Evolutionary conservation across 1,140 invertebrate genomes (phyloP), one percentile per base, ranked within the genome.

Genomic region (Philotrypesis tridentata): DNA sequence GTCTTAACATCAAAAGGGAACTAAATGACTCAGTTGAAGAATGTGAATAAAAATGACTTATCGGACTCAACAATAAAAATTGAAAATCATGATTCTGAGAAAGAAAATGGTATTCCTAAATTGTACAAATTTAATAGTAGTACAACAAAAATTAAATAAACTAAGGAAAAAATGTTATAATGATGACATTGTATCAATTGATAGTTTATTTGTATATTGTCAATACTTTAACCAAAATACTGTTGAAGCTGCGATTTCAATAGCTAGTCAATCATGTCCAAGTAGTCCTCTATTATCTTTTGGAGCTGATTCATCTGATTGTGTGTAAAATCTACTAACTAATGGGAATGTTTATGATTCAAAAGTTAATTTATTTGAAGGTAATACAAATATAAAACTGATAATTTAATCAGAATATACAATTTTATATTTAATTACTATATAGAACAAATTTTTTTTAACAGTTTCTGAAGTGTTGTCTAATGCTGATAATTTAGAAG

Each of bases 181-280:
- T 8, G 37, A 33, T 37, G 33, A 23, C 0, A 2, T 17, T 71
- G 21, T 14, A 6, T 25, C 65, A 71, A 6, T 43, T 14, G 37
- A 79, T 14, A 82, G 75, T 65, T 65, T 82, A 33, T 63, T 68
- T 25, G 81, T 82, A n/a, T 65, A 78, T 48, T 82, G 31, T 73
- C 60, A 73, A 14, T 43, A n/a, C 23, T 71, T 71, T n/a, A 40
- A 31, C 33, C 8, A 14, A 55, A 70, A 11, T 14, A 29, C 14
- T 82, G 0, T 67, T 11, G n/a, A 61, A 29, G 17, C 43, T 73
- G 12, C 8, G n/a, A 55, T 21, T 55, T 40, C 21, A 21, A n/a
- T 55, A 17, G 17, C 48, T 25, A 33, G 21, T 21, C 1, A 29
- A 73, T 76, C 21, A 25, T 6, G 29, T 4, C 21, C 31, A 23